Percentiles rank a stretch among this genome's conserved stretches.
Evolutionary conservation across 2,797 vertebrate genomes (phyloP).

Genomic region (Paguma larvata): DNA sequence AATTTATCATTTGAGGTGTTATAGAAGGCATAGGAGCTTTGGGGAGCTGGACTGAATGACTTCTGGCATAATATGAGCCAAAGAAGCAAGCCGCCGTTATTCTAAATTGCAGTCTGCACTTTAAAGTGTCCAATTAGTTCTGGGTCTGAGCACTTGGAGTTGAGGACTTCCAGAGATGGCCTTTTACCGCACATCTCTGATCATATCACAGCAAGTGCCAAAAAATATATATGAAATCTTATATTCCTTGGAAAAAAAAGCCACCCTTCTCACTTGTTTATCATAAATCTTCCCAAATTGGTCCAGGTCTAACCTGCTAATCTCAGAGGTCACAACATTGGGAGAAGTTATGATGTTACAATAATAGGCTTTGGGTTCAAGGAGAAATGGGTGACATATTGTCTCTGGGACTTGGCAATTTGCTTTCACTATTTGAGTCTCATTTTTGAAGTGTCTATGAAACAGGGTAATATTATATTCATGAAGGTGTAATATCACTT

Average conservation of each 20-base stretch:
- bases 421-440: neutral
- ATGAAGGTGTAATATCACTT: no score
- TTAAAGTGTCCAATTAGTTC: neutral
- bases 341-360: neutral
- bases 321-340: rapidly evolving
- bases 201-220: rapidly evolving
- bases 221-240: neutral
- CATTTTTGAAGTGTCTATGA: neutral
- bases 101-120: neutral
- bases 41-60: neutral
- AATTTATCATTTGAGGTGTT: neutral
- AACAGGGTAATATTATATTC: neutral
- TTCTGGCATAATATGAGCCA: neutral
- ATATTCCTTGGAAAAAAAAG: neutral
- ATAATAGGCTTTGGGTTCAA: neutral
- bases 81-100: neutral
- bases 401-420: neutral
- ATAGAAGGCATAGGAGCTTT: rapidly evolving
- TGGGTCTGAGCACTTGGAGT: rapidly evolving
- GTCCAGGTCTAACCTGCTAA: neutral
- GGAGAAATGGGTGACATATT: rapidly evolving
- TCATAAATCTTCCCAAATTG: neutral
- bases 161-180: neutral
- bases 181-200: neutral
- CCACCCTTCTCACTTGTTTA: neutral